phyloP scores from a whole-genome alignment of 2,113 vertebrate genomes.

The Heliornis fulica region DNA sequence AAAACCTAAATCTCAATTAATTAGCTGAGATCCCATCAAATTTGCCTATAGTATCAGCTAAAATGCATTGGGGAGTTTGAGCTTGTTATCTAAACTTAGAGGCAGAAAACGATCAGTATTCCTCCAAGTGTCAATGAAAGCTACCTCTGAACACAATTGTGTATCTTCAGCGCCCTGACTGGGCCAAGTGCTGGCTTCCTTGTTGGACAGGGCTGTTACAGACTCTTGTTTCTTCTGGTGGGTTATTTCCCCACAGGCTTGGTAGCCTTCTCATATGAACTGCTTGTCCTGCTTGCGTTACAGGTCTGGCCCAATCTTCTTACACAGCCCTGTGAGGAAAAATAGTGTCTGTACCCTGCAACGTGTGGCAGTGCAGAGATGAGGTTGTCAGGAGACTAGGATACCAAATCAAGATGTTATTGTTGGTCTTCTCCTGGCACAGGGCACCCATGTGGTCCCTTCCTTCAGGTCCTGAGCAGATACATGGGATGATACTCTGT shows the following conservation, averaged over 20 bases:
- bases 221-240: neutral
- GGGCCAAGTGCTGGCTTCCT: neutral
- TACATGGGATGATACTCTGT: neutral
- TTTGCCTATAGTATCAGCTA: neutral
- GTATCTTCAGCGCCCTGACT: neutral
- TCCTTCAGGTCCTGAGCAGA: neutral
- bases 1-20: neutral
- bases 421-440: neutral
- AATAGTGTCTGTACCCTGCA: neutral
- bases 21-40: neutral
- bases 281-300: neutral
- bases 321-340: neutral
- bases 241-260: neutral
- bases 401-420: neutral
- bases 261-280: neutral
- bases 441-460: neutral
- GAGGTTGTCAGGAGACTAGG: neutral
- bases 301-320: neutral
- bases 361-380: rapidly evolving
- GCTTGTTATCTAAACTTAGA: neutral
- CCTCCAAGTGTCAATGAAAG: neutral
- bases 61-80: neutral
- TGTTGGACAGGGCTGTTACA: rapidly evolving
- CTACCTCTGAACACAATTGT: neutral
- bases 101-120: neutral